Evolutionary conservation across 2,888 invertebrate species (phyloP).

Genomic region (Amorpha juglandis): DNA sequence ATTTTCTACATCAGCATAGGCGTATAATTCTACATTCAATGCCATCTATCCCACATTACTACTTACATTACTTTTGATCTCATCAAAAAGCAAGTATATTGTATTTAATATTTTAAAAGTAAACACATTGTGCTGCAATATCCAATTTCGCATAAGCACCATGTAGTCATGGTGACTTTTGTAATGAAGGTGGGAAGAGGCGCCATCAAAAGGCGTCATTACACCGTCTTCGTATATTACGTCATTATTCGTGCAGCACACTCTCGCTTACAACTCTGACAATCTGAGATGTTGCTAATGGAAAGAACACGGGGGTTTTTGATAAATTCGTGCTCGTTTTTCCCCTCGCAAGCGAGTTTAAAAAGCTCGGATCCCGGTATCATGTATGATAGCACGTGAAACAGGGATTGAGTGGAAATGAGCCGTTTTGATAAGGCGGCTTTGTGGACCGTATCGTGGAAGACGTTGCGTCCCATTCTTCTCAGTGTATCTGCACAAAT

Average conservation of each 20-base stretch:
- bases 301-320: constrained; percentile 75
- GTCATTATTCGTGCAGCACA: constrained; percentile 71
- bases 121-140: constrained; percentile 62
- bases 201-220: constrained; percentile 74
- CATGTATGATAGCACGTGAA: constrained; percentile 60
- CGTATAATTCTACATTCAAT: not conserved
- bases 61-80: constrained; percentile 12
- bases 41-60: not conserved
- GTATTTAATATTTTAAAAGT: constrained; percentile 53
- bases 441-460: constrained; percentile 48
- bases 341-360: constrained; percentile 57
- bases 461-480: constrained; percentile 29
- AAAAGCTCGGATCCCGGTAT: constrained; percentile 55
- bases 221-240: constrained; percentile 69
- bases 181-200: constrained; percentile 63
- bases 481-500: constrained; percentile 16
- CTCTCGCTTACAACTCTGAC: constrained; percentile 62
- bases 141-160: constrained; percentile 59
- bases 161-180: constrained; percentile 71
- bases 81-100: constrained; percentile 3
- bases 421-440: constrained; percentile 65
- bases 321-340: constrained; percentile 70
- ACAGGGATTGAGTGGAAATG: constrained; percentile 75
- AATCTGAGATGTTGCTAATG: constrained; percentile 80
- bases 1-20: not conserved